A percentile compares a stretch with the other conserved stretches of the same genome.
Evolutionary conservation across 1,140 invertebrate species (phyloP).

Genomic region (Euwallacea fornicatus): DNA sequence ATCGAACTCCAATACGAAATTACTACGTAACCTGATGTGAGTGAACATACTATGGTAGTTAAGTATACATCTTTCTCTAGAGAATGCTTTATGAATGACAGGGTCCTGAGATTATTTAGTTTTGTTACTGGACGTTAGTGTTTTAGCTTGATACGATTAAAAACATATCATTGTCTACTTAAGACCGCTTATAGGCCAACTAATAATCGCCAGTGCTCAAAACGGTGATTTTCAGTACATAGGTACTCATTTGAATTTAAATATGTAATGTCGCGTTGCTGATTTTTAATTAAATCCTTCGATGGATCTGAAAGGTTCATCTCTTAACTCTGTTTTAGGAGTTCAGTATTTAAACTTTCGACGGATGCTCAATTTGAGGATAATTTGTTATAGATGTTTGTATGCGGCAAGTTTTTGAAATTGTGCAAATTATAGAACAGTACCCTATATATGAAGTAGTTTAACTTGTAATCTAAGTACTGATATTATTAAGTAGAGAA

Average conservation of each 20-base stretch:
- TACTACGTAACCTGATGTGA: neutral
- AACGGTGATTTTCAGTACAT: conserved; percentile 5
- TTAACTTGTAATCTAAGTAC: too few relatives aligned
- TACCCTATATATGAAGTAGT: too few relatives aligned
- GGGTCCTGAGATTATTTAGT: conserved; percentile 43
- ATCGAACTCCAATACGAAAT: neutral
- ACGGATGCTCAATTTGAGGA: conserved; percentile 22
- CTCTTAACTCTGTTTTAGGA: conserved; percentile 23
- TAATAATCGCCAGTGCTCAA: conserved; percentile 4
- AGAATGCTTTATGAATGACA: conserved; percentile 42
- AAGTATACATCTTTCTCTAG: neutral
- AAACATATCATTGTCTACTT: neutral
- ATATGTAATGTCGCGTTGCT: neutral
- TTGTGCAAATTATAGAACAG: too few relatives aligned
- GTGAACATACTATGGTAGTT: conserved; percentile 25
- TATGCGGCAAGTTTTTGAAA: too few relatives aligned
- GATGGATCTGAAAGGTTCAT: conserved; percentile 1
- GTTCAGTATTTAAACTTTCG: conserved; percentile 16
- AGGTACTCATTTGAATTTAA: neutral
- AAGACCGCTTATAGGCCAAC: neutral
- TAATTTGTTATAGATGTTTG: conserved; percentile 3
- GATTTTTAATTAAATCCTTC: conserved; percentile 7
- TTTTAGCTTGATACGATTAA: neutral
- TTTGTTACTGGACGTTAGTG: conserved; percentile 7
- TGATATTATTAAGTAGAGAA: too few relatives aligned